These are phyloP conservation scores for Trissoscelio sp. DNA, from an alignment of 2,888 invertebrate genomes.

Conservation along the genomic window DNA sequence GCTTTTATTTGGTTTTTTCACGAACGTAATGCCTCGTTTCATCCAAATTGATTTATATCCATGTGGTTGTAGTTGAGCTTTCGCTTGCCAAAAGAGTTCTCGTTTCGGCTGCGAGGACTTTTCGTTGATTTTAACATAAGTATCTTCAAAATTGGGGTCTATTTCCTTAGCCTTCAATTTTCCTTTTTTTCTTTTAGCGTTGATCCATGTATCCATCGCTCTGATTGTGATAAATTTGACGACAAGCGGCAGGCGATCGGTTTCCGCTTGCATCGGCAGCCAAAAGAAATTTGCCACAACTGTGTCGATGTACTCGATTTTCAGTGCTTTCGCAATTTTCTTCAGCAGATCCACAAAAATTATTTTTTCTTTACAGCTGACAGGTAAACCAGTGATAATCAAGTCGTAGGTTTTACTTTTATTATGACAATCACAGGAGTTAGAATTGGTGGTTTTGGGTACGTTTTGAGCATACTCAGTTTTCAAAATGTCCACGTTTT, in stretches of 20 bases:
- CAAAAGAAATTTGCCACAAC: neutral
- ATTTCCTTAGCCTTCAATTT: neutral
- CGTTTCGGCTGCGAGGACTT: neutral
- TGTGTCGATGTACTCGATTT: constrained; percentile 1
- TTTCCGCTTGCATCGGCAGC: neutral
- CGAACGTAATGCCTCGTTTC: constrained; percentile 14
- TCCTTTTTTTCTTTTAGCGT: neutral
- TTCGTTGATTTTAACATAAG: neutral
- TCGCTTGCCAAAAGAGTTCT: neutral
- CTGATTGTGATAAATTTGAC: neutral
- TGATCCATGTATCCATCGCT: constrained; percentile 5
- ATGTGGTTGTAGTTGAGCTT: neutral
- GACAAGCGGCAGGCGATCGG: neutral
- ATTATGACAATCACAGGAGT: no score
- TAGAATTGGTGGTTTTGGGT: no score
- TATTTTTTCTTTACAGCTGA: neutral
- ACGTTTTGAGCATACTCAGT: no score
- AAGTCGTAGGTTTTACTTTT: neutral
- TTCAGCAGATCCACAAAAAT: neutral
- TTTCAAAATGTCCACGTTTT: no score
- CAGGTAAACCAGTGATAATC: neutral
- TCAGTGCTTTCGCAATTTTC: neutral
- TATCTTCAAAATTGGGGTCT: neutral
- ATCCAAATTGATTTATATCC: constrained; percentile 16
- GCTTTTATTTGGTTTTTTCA: neutral